Base-by-base conservation (phyloP, 2,113 vertebrate species). In the Oreochromis tanganicae region DNA sequence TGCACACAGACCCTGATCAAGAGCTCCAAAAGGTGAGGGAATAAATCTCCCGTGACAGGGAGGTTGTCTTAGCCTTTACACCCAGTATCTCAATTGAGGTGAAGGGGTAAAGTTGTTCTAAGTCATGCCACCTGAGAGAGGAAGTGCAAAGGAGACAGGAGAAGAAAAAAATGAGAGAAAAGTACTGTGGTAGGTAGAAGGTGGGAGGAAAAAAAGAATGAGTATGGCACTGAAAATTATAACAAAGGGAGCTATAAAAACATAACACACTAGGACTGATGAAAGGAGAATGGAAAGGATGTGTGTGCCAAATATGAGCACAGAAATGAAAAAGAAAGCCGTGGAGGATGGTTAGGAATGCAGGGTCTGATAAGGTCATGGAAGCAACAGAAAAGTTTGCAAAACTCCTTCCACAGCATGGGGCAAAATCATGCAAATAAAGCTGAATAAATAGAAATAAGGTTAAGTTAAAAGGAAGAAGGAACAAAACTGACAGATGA, bases 31-130 rank as follows among this genome's bases (percentile, higher is more conserved):
- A 90, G 90, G 94, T 91, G 88, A 89, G 48, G 66, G 87, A 91
- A 94, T 93, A 93, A 94, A 93, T 95, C 92, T 93, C 82, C 73
- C 50, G 14, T 85, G 92, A 92, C 92, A 87, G 88, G 80, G 84
- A 92, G 91, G 83, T 85, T 92, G 85, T 85, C 81, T 92, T 91
- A 90, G 88, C 92, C 90, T 94, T 91, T 86, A 68, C 57, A 88
- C 88, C 87, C 61, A 11, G 66, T 71, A 87, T 80, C 16, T 63
- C 80, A 90, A 71, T 52, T 24, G 71, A 87, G 92, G 87, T 88
- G 57, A 92, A 68, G 52, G 88, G 71, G 87, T 54, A 84, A 87
- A 92, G 84, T 79, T 87, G 54, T 83, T 80, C 24, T 81, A 59
- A 88, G 83, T 24, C 59, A 61, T 54, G 66, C 43, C 86, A 86